phyloP scores from a whole-genome alignment of 2,888 invertebrate genomes.

The Oegoconia quadripuncta region DNA sequence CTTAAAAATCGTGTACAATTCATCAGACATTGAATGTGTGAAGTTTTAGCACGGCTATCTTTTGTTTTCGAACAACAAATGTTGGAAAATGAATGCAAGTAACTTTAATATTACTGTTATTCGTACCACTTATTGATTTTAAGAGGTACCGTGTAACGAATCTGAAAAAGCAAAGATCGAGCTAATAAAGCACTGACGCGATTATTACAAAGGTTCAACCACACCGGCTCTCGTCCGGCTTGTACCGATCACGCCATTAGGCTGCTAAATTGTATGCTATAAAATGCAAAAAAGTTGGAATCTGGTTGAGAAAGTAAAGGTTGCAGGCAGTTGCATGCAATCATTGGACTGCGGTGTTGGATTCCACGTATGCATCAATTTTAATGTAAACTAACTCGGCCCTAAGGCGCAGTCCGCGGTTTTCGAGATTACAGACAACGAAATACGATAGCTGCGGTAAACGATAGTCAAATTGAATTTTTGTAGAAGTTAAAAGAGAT shows the following conservation, averaged over 20 bases:
- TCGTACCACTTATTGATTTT: slow-evolving; percentile 1
- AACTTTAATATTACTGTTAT: too few relatives aligned
- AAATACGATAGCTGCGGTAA: not conserved
- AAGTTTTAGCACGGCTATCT: too few relatives aligned
- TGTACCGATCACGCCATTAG: slow-evolving; percentile 55
- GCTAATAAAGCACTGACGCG: slow-evolving; percentile 38
- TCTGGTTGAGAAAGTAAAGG: slow-evolving; percentile 25
- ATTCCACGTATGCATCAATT: slow-evolving; percentile 25
- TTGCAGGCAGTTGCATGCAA: slow-evolving; percentile 19
- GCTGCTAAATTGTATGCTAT: slow-evolving; percentile 56
- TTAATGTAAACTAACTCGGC: slow-evolving; percentile 16
- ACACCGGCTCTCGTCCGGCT: slow-evolving; percentile 39
- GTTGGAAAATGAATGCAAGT: too few relatives aligned
- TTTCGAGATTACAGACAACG: slow-evolving; percentile 9
- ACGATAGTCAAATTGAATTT: not conserved
- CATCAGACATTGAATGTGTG: too few relatives aligned
- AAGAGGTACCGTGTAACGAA: slow-evolving; percentile 10
- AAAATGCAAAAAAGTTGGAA: slow-evolving; percentile 58
- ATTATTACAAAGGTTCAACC: slow-evolving; percentile 43
- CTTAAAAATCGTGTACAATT: too few relatives aligned
- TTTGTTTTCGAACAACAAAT: too few relatives aligned
- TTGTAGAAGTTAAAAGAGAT: not conserved
- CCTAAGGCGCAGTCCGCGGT: slow-evolving; percentile 8
- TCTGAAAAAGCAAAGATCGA: slow-evolving; percentile 28
- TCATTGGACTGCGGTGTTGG: slow-evolving; percentile 25